Evolutionary conservation across 2,888 invertebrate species (phyloP), one percentile per base, ranked within the genome.

Genomic region (Drosophila paracracens): DNA sequence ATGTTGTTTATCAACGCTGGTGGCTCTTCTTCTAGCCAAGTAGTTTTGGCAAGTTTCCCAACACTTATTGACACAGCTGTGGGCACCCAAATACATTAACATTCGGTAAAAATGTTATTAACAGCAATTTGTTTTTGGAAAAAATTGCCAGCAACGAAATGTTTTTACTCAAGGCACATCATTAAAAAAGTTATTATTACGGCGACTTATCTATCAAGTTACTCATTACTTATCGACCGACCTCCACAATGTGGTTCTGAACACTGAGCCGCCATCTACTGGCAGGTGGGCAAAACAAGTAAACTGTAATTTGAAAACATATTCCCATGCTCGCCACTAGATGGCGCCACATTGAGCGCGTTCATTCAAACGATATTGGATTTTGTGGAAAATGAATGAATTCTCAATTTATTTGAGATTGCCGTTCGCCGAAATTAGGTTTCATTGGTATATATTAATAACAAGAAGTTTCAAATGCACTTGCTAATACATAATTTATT

Each of bases 401-500:
- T 46, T 46, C 25, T 16, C 1, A 0, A 25, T 16, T 46, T 16
- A 25, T 11, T 31, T n/a, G 6, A 11, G 5, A 18, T 21, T 3
- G 1, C 7, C 1, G 43, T 13, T 16, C 8, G 7, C 2, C 4
- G 7, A 46, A 25, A 8, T 25, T 25, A 4, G 10, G 5, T 10
- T 31, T 33, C 18, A 29, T 10, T 31, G 13, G 2, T 4, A 11
- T 5, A 27, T 8, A 43, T 36, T 43, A 5, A 50, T 8, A 27
- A 48, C 18, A 33, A 64, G 0, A 13, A 25, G 18, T 4, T 64
- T 65, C 51, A 72, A 70, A 70, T 85, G 75, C 87, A 84, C 82
- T 87, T 89, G 76, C 87, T 86, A 86, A 83, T 86, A 84, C 76
- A 82, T 82, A 73, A 71, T 82, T 84, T 87, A 89, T 84, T 89